These are phyloP conservation scores for Istiophorus platypterus DNA, from an alignment of 2,113 vertebrate species.

Conservation along the genomic window DNA sequence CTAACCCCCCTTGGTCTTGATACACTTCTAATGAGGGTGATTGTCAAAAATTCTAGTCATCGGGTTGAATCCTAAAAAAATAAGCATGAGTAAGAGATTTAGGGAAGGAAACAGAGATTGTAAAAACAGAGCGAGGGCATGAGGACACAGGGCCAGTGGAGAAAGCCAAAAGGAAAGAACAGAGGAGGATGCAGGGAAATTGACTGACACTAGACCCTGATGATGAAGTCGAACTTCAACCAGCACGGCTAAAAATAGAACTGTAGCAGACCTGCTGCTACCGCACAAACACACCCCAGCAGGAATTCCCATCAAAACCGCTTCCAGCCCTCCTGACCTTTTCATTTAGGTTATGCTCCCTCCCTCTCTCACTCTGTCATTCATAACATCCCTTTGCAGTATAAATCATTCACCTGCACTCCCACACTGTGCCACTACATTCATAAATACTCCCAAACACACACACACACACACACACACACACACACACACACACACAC, in stretches of 20 bases:
- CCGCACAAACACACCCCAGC: slow-evolving; percentile 27
- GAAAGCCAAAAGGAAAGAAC: slow-evolving; percentile 9
- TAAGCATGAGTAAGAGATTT: neutral
- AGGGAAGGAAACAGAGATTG: neutral
- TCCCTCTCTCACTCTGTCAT: slow-evolving; percentile 35
- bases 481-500: neutral
- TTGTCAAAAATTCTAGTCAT: neutral
- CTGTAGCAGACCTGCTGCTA: slow-evolving; percentile 32
- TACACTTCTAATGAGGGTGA: neutral
- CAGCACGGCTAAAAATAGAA: slow-evolving; percentile 72
- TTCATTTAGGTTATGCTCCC: slow-evolving; percentile 56
- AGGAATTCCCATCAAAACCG: slow-evolving; percentile 76
- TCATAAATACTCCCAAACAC: neutral
- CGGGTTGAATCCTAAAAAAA: neutral
- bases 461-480: neutral
- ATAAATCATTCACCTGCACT: slow-evolving; percentile 31
- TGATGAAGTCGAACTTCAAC: slow-evolving; percentile 66
- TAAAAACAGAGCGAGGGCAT: neutral
- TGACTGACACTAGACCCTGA: slow-evolving; percentile 53
- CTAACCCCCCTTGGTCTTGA: neutral
- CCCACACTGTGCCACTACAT: neutral
- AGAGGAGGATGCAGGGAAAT: slow-evolving; percentile 29
- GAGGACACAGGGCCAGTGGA: neutral
- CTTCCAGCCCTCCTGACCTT: slow-evolving; percentile 71
- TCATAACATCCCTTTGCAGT: slow-evolving; percentile 31